Evolutionary conservation across 2,888 invertebrate species (phyloP), one percentile per base, ranked within the genome.

Genomic region (Conchocele bisecta): DNA sequence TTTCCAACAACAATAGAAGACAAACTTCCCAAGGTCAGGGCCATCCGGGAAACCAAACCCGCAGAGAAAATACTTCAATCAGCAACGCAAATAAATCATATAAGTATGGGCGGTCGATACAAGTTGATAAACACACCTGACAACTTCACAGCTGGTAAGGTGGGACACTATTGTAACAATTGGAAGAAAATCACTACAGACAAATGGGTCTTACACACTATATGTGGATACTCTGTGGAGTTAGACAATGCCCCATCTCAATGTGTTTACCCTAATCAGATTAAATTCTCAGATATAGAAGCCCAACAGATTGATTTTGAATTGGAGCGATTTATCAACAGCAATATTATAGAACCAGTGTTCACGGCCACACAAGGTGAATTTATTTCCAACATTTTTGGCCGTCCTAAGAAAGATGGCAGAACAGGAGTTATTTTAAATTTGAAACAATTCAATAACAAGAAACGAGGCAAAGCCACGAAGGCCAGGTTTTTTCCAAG

Each of bases 361-460:
- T 2, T 17, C 22, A 35, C 20, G 3, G 11, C 6, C n/a, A 28
- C 13, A 2, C 6, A 50, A 7, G 29, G 29, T 6, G 50, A 50
- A 44, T 72, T 29, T 42, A 66, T 67, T 44, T 57, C 51, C 0
- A 73, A 68, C 31, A 67, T 59, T 26, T 67, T 57, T 24, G 33
- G 22, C 17, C 20, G 67, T 17, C 53, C 46, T 2, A 59, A 67
- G 17, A 50, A 50, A 50, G 26, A 50, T 28, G 50, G 50, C 4
- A 50, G 17, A 28, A 50, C 7, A 17, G 3, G n/a, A 50, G 31
- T 50, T 13, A 50, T 50, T 22, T 31, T 50, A n/a, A 50, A 50
- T 31, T 15, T 50, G n/a, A 50, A 50, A 28, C 28, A 15, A 5
- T 54, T 54, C 22, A 54, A 54, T 44, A 50, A 50, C n/a, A 17